phyloP scores from a whole-genome alignment of 2,797 vertebrate species.

The Anabas testudineus region DNA sequence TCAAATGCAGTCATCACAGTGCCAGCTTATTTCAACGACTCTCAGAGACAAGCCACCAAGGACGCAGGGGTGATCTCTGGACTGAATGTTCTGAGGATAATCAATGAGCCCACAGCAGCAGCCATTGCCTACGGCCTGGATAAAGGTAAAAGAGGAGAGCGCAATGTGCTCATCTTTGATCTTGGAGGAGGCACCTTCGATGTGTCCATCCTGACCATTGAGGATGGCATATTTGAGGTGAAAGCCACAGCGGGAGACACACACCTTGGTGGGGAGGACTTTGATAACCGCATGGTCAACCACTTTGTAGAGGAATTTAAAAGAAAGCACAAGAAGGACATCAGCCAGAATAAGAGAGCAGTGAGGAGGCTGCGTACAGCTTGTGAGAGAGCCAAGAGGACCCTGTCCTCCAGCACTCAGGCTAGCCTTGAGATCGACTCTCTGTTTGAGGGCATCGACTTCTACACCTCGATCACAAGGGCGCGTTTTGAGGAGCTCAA shows the following conservation, averaged over 20 bases:
- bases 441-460: slow-evolving; percentile 91
- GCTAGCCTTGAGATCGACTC: slow-evolving; percentile 93
- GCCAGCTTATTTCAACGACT: slow-evolving; percentile 94
- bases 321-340: slow-evolving; percentile 93
- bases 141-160: slow-evolving; percentile 89
- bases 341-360: slow-evolving; percentile 91
- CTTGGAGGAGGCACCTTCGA: slow-evolving; percentile 94
- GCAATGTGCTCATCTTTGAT: slow-evolving; percentile 94
- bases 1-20: slow-evolving; percentile 94
- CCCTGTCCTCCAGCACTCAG: slow-evolving; percentile 91
- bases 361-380: slow-evolving; percentile 92
- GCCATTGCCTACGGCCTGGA: slow-evolving; percentile 94
- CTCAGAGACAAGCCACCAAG: slow-evolving; percentile 94
- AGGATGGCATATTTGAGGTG: slow-evolving; percentile 95
- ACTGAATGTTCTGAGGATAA: slow-evolving; percentile 92
- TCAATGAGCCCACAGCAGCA: slow-evolving; percentile 93
- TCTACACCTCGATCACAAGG: slow-evolving; percentile 94
- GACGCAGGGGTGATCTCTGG: slow-evolving; percentile 93
- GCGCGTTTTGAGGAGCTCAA: slow-evolving; percentile 95
- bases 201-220: slow-evolving; percentile 93
- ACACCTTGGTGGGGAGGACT: slow-evolving; percentile 93
- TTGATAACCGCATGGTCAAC: slow-evolving; percentile 93
- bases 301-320: slow-evolving; percentile 95
- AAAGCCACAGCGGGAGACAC: slow-evolving; percentile 94
- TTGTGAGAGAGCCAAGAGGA: slow-evolving; percentile 92